phyloP scores from a whole-genome alignment of 2,797 vertebrate genomes.

The Ctenopoma multispine region DNA sequence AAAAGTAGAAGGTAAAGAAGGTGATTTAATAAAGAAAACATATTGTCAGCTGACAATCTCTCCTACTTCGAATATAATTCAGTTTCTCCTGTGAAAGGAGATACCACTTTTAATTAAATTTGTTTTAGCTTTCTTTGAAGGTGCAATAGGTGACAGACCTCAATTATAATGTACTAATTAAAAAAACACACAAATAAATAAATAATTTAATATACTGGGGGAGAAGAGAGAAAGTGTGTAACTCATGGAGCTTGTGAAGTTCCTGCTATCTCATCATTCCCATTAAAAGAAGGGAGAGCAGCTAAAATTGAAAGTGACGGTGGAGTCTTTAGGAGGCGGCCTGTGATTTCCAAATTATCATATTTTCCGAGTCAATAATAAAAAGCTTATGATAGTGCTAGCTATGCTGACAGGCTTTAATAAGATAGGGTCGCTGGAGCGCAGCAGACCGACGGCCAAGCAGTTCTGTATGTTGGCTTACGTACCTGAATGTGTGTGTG shows the following conservation, averaged over 20 bases:
- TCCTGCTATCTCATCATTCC: conserved; percentile 81
- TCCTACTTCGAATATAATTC: conserved; percentile 84
- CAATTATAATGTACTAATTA: conserved; percentile 87
- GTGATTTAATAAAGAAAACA: conserved; percentile 81
- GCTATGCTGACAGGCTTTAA: conserved; percentile 86
- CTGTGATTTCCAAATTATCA: conserved; percentile 89
- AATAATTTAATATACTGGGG: conserved; percentile 68
- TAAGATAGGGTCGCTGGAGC: conserved; percentile 86
- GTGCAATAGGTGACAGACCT: conserved; percentile 86
- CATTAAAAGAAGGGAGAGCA: conserved; percentile 81
- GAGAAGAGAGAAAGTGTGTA: conserved; percentile 54
- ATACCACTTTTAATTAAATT: conserved; percentile 88
- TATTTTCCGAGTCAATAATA: conserved; percentile 89
- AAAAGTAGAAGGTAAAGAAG: conserved; percentile 64
- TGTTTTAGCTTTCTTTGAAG: conserved; percentile 83
- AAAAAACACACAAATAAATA: conserved; percentile 78
- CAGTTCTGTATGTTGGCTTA: conserved; percentile 57
- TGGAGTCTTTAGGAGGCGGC: conserved; percentile 84
- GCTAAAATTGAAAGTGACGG: conserved; percentile 85
- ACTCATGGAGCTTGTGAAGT: conserved; percentile 78
- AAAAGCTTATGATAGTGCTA: conserved; percentile 88
- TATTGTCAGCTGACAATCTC: conserved; percentile 83
- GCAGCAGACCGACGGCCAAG: conserved; percentile 73
- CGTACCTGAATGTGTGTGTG: conserved; percentile 47
- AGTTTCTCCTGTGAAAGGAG: conserved; percentile 82